phyloP scores from a whole-genome alignment of 2,797 vertebrate genomes.

The Gorsachius magnificus region DNA sequence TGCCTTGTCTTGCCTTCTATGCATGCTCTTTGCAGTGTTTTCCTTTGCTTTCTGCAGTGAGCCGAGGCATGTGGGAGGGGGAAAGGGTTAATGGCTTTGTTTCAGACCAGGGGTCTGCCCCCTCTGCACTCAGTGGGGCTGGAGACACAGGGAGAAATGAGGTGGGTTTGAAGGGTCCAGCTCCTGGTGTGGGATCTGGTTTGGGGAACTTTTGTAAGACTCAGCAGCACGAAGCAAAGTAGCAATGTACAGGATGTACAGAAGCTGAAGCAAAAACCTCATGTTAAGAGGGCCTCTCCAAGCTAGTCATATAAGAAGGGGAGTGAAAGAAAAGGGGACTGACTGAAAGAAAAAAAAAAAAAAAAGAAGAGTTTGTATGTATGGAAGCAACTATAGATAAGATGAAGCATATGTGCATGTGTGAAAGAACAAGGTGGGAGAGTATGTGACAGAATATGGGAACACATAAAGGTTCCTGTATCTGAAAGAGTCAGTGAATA shows the following conservation, averaged over 20 bases:
- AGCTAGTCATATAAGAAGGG: background rate
- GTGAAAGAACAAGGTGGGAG: slow-evolving; percentile 58
- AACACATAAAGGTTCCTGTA: background rate
- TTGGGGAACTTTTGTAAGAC: background rate
- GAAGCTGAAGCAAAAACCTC: background rate
- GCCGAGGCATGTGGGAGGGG: background rate
- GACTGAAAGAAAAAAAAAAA: background rate
- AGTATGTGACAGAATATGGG: slow-evolving; percentile 9
- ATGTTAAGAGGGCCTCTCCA: background rate
- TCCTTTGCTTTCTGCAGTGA: background rate
- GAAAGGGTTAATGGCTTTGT: background rate
- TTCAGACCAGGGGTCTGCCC: background rate
- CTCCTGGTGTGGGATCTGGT: background rate
- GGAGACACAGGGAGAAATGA: background rate
- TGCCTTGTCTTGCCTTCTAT: background rate
- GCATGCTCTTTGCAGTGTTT: slow-evolving; percentile 20
- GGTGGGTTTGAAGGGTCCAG: background rate
- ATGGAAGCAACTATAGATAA: background rate
- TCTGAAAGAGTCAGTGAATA: background rate
- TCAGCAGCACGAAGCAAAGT: background rate
- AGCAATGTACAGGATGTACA: background rate
- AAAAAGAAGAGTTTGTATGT: background rate
- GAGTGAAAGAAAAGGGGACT: background rate
- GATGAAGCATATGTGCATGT: slow-evolving; percentile 41
- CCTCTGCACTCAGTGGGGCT: background rate